Evolutionary conservation across 2,797 vertebrate species (phyloP).

Genomic region (Poecilia wingei): DNA sequence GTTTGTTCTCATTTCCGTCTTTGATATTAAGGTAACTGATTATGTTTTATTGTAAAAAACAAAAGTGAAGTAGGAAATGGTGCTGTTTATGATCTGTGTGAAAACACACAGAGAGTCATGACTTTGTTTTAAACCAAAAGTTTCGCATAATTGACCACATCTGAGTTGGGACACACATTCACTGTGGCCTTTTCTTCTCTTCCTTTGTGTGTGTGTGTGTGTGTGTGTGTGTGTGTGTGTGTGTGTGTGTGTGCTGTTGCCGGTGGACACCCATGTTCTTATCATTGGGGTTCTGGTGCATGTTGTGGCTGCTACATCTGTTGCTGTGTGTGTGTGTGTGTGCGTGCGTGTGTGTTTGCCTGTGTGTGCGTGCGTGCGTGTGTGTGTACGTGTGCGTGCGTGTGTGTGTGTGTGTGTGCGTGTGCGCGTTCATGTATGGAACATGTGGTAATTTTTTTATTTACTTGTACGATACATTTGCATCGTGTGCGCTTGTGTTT

Average conservation of each 20-base stretch:
- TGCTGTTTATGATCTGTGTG: background rate
- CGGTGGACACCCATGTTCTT: slow-evolving; percentile 2
- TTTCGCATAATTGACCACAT: background rate
- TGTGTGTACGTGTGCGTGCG: too few species aligned
- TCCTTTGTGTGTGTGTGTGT: background rate
- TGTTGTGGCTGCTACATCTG: slow-evolving; percentile 1
- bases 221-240: background rate
- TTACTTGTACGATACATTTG: background rate
- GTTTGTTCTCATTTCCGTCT: background rate
- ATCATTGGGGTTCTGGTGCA: slow-evolving; percentile 7
- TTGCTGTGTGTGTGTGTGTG: background rate
- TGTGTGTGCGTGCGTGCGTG: too few species aligned
- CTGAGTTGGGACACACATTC: slow-evolving; percentile 19
- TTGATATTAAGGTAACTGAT: background rate
- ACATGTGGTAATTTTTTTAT: background rate
- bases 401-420: background rate
- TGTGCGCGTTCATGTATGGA: background rate
- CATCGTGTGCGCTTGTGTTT: background rate
- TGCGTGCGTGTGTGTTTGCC: too few species aligned
- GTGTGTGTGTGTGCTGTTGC: background rate
- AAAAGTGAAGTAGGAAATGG: background rate
- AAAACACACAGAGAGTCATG: background rate
- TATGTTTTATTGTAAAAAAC: background rate
- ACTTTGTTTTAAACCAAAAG: background rate
- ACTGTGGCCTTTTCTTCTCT: slow-evolving; percentile 32